Base-by-base conservation (phyloP, 2,888 invertebrate genomes). In the Hypolimnas misippus region DNA sequence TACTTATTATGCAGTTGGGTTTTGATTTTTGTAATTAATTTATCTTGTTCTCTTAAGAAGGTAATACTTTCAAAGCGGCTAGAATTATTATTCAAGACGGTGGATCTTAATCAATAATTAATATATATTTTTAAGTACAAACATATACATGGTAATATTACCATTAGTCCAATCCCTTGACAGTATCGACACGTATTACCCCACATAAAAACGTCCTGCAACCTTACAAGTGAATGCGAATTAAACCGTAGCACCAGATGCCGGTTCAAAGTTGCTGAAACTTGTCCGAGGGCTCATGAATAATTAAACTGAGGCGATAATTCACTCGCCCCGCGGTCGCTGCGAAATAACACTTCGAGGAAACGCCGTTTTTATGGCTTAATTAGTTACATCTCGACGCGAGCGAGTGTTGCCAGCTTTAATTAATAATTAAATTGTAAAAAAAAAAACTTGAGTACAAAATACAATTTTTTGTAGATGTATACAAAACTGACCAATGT, bases 271-370 rank as follows among this genome's bases (percentile, higher is more conserved):
- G 79, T 82, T 77, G 77, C 76, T 77, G 76, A 80, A 86, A 87
- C 80, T 86, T 83, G 79, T 79, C 78, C 77, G 78, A 67, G 70
- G 71, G 65, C 81, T 87, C 86, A 86, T 88, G 88, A 89, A 89
- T 89, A 88, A 89, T 89, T 89, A 88, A 89, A 89, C 79, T 73
- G 77, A 78, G 76, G 78, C 82, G 80, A 88, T 89, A 89, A 89
- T 84, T 89, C 87, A 87, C 77, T 75, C 73, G 74, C 67, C 69
- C 72, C 75, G 73, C 69, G 73, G 69, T 69, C 70, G 35, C 53
- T 71, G 71, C 74, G 75, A 77, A 81, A 82, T 81, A 84, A 82
- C 83, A 82, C 81, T 84, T 82, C 77, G 76, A 81, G 82, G 82
- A 81, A 83, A 79, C 70, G 75, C 76, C 76, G 75, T 86, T 87